Evolutionary conservation across 2,113 vertebrate genomes (phyloP).

Genomic region (Erinaceus europaeus): DNA sequence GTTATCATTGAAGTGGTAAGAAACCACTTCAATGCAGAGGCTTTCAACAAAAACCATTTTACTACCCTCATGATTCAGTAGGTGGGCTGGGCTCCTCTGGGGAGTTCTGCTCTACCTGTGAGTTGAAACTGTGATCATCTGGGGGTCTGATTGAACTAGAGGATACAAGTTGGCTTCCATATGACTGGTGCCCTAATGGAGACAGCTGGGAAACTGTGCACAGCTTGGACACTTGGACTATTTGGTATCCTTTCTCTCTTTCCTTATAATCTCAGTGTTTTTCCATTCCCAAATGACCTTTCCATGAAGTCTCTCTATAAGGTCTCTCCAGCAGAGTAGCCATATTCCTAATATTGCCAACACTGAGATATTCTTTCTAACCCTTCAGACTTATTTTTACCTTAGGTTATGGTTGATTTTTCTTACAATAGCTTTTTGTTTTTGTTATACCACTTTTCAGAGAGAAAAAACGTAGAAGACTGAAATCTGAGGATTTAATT

Average conservation of each 20-base stretch:
- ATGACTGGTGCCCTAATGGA: background rate
- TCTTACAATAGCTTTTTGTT: background rate
- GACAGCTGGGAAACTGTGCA: background rate
- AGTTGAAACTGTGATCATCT: background rate
- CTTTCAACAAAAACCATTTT: background rate
- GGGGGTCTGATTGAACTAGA: background rate
- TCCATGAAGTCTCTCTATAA: background rate
- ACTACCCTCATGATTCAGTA: background rate
- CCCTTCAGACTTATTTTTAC: background rate
- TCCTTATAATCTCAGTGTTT: background rate
- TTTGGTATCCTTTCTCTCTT: background rate
- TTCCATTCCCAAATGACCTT: background rate
- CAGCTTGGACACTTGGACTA: background rate
- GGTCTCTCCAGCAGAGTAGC: background rate
- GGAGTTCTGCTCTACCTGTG: background rate
- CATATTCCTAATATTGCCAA: background rate
- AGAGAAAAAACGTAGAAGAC: background rate
- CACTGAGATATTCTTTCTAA: background rate
- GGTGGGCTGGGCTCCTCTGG: background rate
- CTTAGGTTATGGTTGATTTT: background rate
- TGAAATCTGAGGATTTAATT: constrained; percentile 43
- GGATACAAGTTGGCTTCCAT: background rate
- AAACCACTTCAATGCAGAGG: background rate
- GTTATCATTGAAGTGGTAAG: background rate
- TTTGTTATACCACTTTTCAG: background rate